phyloP scores from a whole-genome alignment of 2,113 vertebrate species.

The Origma solitaria region DNA sequence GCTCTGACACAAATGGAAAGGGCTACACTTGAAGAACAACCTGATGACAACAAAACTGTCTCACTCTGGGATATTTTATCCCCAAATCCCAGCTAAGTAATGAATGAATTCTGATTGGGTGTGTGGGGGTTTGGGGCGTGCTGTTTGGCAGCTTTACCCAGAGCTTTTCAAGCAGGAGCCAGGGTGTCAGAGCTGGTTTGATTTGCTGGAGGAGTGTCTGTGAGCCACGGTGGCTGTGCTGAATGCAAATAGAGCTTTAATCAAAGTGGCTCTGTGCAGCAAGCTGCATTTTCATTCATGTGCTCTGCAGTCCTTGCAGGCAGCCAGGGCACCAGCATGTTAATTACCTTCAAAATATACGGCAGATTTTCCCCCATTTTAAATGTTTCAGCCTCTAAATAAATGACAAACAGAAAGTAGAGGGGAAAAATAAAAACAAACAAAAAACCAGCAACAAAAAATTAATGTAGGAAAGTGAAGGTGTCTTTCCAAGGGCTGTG shows the following conservation, averaged over 20 bases:
- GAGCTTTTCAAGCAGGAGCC: not conserved
- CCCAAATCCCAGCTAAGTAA: not conserved
- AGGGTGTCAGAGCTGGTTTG: rapidly evolving
- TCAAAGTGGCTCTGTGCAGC: not conserved
- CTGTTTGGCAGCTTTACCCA: not conserved
- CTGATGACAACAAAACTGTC: not conserved
- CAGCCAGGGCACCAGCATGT: not conserved
- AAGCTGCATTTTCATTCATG: not conserved
- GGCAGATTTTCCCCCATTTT: not conserved
- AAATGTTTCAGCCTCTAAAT: not conserved
- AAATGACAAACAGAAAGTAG: not conserved
- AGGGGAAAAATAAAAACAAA: rapidly evolving
- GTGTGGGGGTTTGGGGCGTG: not conserved
- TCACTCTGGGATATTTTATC: not conserved
- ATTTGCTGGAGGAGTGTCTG: not conserved
- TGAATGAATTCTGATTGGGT: not conserved
- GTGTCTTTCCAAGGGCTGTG: not conserved
- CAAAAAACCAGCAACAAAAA: not conserved
- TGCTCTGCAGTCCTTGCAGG: not conserved
- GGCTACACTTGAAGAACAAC: not conserved
- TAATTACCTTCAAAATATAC: not conserved
- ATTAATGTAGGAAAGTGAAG: not conserved
- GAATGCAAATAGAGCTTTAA: constrained; percentile 3
- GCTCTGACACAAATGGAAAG: not conserved
- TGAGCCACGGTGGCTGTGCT: not conserved